Evolutionary conservation across 2,888 invertebrate species (phyloP), one percentile per base, ranked within the genome.

Genomic region (Athalia circularis): DNA sequence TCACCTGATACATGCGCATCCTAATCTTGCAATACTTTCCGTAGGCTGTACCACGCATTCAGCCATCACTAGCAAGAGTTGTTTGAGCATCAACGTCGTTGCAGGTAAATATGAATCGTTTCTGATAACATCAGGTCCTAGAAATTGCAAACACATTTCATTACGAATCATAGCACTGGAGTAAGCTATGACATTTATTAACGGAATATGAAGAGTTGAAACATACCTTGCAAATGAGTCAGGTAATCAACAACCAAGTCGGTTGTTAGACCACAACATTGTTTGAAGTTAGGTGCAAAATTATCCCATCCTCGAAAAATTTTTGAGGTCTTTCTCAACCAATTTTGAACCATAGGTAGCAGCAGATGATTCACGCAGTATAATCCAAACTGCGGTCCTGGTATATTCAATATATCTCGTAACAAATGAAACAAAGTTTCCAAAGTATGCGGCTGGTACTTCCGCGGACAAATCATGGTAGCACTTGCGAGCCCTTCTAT

Each of bases 301-400:
- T 93, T 92, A 83, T 96, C 94, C 94, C 95, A 94, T 81, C 95
- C 93, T 81, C 94, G 92, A 83, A 94, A 94, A 5, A 94, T 93
- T 84, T 95, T 94, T 13, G 94, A 92, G 29, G 94, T 94, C 83
- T 91, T 92, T 9, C 98, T 92, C 79, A 98, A 91, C 98, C 98
- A 98, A 86, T 95, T 95, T 91, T 99, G 98, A 13, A 98, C 95
- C 92, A 96, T 96, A 0, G 98, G 98, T 77, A 99, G 92, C 6
- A 99, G 91, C 75, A 98, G 91, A 88, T 98, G 97, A 89, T 98
- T 98, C 79, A 98, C 95, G 89, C 97, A 97, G 87, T 97, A 97
- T 78, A 98, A 92, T 0, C 97, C 97, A 89, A 98, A 98, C 83
- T 95, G 94, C 3, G 96, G 94, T 45, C 98, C 98, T 7, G 98